Percentiles rank a stretch among this genome's conserved stretches.
These are phyloP conservation scores for Leptogaster cylindrica DNA, from an alignment of 2,888 invertebrate species.

Conservation along the genomic window DNA sequence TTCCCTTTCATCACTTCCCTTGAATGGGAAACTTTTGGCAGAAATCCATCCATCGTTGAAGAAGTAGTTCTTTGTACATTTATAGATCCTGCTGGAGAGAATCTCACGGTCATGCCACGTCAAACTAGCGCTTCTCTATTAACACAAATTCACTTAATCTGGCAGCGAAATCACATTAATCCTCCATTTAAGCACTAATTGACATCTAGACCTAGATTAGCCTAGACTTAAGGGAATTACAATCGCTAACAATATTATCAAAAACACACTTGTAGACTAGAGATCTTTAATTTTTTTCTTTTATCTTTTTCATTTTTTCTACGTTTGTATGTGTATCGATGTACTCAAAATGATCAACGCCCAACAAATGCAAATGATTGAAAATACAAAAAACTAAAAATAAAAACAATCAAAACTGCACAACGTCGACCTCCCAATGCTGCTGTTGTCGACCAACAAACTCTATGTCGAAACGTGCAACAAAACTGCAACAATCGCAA, in stretches of 20 bases:
- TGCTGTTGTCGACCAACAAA: slow-evolving; percentile 2
- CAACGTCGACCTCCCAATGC: no score
- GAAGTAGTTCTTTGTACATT: not conserved
- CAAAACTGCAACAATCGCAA: not conserved
- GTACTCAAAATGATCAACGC: not conserved
- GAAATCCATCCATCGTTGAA: not conserved
- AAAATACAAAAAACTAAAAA: no score
- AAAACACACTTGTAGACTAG: not conserved
- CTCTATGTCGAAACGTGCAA: slow-evolving; percentile 8
- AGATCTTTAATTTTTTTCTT: slow-evolving; percentile 16
- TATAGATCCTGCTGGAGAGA: not conserved
- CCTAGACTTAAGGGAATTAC: slow-evolving; percentile 14
- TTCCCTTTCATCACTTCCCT: slow-evolving; percentile 2
- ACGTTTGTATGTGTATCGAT: slow-evolving; percentile 19
- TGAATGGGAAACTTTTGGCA: not conserved
- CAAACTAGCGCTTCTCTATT: no score
- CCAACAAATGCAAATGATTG: no score
- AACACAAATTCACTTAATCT: slow-evolving; percentile 20
- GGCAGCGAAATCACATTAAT: slow-evolving; percentile 8
- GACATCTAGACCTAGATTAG: slow-evolving; percentile 8
- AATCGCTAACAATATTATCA: no score
- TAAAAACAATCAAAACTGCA: no score
- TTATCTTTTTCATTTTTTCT: not conserved
- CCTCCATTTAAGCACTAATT: slow-evolving; percentile 15
- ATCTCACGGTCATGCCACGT: not conserved